phyloP scores from a whole-genome alignment of 1,140 invertebrate species.

The Papilio polytes region DNA sequence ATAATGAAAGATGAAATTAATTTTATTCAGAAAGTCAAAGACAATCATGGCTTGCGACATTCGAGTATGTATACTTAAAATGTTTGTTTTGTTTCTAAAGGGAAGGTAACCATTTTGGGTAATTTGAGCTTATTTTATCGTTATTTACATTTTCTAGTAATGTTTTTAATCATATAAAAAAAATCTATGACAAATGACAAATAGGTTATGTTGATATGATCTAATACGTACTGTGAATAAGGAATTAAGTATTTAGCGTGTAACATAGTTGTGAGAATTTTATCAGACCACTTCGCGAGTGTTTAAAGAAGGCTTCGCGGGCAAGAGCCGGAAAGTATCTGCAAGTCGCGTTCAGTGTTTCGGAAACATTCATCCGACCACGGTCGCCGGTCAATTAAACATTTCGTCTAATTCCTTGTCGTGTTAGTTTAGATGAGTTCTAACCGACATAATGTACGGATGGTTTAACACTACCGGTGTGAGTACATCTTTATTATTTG shows the following conservation, averaged over 20 bases:
- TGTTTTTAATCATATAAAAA: neutral
- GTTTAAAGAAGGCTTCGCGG: constrained; percentile 53
- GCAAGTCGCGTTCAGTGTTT: constrained; percentile 57
- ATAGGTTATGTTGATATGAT: constrained; percentile 38
- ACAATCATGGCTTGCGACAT: constrained; percentile 31
- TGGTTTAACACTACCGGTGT: constrained; percentile 51
- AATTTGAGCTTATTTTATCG: neutral
- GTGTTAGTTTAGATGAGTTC: constrained; percentile 35
- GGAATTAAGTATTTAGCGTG: constrained; percentile 52
- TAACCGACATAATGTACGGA: constrained; percentile 47
- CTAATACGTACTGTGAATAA: constrained; percentile 50
- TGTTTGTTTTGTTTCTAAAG: too few species aligned
- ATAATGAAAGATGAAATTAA: neutral
- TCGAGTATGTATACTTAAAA: constrained; percentile 20
- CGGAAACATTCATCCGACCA: constrained; percentile 51
- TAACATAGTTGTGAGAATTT: constrained; percentile 50
- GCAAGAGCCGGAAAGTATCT: constrained; percentile 41
- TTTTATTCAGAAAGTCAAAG: neutral
- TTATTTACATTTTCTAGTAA: neutral
- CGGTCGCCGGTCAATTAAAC: constrained; percentile 33
- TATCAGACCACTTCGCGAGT: constrained; percentile 46
- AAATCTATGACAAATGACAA: constrained; percentile 11
- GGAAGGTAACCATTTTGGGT: too few species aligned
- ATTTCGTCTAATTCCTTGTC: constrained; percentile 36
- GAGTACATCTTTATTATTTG: constrained; percentile 45